These are phyloP conservation scores for Drepana arcuata DNA, from an alignment of 1,140 invertebrate genomes.

Conservation along the genomic window DNA sequence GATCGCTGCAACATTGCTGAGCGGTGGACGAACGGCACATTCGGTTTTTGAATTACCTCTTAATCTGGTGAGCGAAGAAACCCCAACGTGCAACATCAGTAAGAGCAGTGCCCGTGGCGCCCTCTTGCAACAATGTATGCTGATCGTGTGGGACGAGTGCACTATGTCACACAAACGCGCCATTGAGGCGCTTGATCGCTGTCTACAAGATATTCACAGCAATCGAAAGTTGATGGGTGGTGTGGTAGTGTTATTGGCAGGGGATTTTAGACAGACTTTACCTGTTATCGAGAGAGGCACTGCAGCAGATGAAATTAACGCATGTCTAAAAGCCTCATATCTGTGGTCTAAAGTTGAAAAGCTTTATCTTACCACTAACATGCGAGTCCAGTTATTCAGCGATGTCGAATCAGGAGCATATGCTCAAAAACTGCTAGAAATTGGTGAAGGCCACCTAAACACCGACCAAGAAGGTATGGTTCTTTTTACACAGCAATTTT, in stretches of 20 bases:
- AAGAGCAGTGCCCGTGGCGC: conserved; percentile 14
- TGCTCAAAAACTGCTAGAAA: conserved; percentile 21
- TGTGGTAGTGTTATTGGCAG: conserved; percentile 21
- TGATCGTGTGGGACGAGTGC: conserved; percentile 52
- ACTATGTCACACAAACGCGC: conserved; percentile 40
- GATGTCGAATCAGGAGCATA: conserved; percentile 20
- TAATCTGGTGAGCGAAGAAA: conserved; percentile 21
- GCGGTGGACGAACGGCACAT: conserved; percentile 1
- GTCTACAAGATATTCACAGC: conserved; percentile 31
- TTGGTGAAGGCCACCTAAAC: conserved; percentile 17
- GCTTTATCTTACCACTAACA: conserved; percentile 22
- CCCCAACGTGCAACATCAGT: conserved; percentile 15
- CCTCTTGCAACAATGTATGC: conserved; percentile 24
- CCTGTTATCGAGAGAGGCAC: conserved; percentile 55
- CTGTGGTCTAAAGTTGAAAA: conserved; percentile 19
- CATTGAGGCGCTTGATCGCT: conserved; percentile 40
- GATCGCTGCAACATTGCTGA: background rate
- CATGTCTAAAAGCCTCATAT: conserved; percentile 27
- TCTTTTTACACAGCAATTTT: conserved; percentile 23
- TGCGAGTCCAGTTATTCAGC: conserved; percentile 23
- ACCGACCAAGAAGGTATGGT: conserved; percentile 21
- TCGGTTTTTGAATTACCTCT: conserved; percentile 39
- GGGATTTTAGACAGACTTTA: conserved; percentile 69
- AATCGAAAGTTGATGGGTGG: conserved; percentile 18
- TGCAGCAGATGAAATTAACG: conserved; percentile 56